A percentile compares a stretch with the other conserved stretches of the same genome.
Conservation (phyloP, 2,888 invertebrate genomes). For the Cephus rjabovi region DNA sequence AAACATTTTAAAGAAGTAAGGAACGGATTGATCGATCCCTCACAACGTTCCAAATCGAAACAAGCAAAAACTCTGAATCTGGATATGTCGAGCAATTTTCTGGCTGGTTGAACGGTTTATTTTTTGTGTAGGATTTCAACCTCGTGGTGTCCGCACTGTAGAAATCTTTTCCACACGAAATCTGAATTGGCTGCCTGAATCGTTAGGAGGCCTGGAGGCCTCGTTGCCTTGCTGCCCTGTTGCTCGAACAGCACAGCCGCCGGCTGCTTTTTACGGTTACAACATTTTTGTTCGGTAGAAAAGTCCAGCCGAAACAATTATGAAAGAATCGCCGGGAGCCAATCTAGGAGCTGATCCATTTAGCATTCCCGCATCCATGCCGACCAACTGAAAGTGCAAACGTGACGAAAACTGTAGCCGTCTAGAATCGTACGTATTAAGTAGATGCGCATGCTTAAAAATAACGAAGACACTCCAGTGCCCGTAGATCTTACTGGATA, state of each 20-base stretch:
- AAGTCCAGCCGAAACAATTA: neutral
- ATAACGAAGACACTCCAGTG: neutral
- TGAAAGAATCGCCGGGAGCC: neutral
- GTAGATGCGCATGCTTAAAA: neutral
- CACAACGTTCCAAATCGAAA: neutral
- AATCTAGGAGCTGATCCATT: neutral
- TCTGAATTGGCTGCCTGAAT: neutral
- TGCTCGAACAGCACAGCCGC: neutral
- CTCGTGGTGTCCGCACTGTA: neutral
- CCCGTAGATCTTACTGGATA: neutral
- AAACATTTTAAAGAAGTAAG: neutral
- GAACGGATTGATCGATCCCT: neutral
- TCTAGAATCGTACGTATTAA: neutral
- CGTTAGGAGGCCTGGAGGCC: neutral
- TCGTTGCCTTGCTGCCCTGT: neutral
- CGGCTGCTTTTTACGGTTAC: too few species aligned
- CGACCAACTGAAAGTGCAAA: neutral
- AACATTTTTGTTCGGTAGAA: neutral
- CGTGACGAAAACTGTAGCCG: neutral
- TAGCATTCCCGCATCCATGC: neutral
- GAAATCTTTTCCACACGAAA: neutral
- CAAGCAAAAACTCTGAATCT: neutral
- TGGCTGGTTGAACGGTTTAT: neutral
- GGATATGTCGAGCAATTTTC: neutral
- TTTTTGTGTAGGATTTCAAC: neutral